Base-by-base conservation (phyloP, 2,888 invertebrate genomes). In the Ischnura elegans region DNA sequence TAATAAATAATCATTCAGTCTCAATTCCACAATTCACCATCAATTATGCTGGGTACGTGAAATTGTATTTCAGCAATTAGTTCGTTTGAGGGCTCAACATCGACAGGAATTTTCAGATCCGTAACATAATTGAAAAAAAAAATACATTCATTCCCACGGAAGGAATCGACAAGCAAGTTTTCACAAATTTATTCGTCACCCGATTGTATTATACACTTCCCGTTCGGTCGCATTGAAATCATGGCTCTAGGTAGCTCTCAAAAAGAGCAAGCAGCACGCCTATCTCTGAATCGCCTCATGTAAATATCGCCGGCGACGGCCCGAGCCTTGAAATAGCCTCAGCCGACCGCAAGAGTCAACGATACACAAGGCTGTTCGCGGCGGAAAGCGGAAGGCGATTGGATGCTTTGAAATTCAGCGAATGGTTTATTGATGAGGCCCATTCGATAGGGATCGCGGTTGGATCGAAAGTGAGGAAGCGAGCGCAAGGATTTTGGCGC, bases 371-470 rank as follows among this genome's bases (percentile, higher is more conserved):
- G 90, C 43, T 90, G 90, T 90, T 90, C 43, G 61, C 51, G 25
- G 43, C 42, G 8, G 43, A 43, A 46, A 51, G n/a, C 86, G 86
- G 86, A 86, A 21, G 86, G n/a, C 46, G 76, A 76, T 46, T 46
- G 86, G 45, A 43, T 66, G 61, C 4, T 36, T 87, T 90, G 90
- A 90, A 66, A 90, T 90, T 90, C 90, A 90, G 42, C 90, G 61
- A n/a, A 90, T 90, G 90, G 90, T 90, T 90, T 90, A 90, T 90
- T 90, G 90, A 90, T 90, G 90, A 90, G 90, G n/a, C 43, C 36
- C 25, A 10, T 45, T 66, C 43, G 90, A 90, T 90, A 90, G 90
- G 90, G 29, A 90, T 90, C 90, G 36, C 90, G 36, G 10, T 43
- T 46, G 86, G 45, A 86, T 46, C n/a, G 86, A 46, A 46, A 45